These are phyloP conservation scores for Catharus bicknelli DNA, from an alignment of 2,113 vertebrate genomes.

Conservation along the genomic window DNA sequence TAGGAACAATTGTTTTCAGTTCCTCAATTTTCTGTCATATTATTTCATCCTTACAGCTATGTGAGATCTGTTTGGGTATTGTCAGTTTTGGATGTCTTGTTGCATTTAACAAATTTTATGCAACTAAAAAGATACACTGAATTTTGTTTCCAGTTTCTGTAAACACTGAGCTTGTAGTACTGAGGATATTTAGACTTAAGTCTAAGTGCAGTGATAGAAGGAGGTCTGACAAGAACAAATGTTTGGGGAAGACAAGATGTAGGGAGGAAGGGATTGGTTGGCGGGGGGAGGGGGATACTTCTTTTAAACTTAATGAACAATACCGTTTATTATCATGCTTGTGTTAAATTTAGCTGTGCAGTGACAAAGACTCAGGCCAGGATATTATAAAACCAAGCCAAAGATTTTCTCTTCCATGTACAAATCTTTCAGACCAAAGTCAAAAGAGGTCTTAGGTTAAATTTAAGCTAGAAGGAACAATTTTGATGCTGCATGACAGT, in stretches of 20 bases:
- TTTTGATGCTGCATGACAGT: neutral
- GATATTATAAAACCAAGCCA: neutral
- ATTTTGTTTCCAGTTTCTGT: neutral
- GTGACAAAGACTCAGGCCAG: neutral
- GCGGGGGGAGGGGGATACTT: rapidly evolving
- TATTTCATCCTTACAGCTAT: neutral
- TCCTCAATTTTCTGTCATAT: neutral
- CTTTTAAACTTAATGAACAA: neutral
- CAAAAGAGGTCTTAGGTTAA: neutral
- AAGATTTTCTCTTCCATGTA: neutral
- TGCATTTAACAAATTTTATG: neutral
- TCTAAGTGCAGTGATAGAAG: neutral
- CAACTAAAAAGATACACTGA: neutral
- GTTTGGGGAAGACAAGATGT: neutral
- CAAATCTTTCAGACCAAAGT: neutral
- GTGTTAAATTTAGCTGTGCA: neutral
- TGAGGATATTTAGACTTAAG: neutral
- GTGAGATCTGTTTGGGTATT: neutral
- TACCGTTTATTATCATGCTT: neutral
- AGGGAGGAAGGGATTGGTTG: neutral
- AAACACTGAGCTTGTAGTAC: neutral
- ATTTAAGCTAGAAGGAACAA: neutral
- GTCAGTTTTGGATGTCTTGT: neutral
- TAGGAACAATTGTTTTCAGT: neutral
- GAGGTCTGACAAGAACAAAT: neutral